Evolutionary conservation across 2,113 vertebrate genomes (phyloP), one percentile per base, ranked within the genome.

Genomic region (Saccopteryx bilineata): DNA sequence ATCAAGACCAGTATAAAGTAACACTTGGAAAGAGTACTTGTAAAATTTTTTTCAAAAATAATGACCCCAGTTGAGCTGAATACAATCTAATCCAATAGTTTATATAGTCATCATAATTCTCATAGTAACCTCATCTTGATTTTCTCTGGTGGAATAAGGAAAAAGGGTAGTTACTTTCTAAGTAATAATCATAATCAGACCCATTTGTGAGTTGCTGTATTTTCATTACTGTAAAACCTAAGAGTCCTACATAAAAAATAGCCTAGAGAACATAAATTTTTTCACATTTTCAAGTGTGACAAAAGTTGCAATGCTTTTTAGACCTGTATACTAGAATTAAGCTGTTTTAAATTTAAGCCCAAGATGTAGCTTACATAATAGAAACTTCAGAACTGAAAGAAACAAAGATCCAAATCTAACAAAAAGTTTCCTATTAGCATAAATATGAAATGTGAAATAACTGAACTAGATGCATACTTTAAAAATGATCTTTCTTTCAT

Each of bases 191-290:
- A 68, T 33, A 63, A 94, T 28, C 18, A 68, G 71, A 88, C 2
- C 19, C 54, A 81, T 74, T 39, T 79, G 50, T 23, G 26, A 15
- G 63, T 52, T 9, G 48, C 74, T 17, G 4, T 71, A 61, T 50
- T 94, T 92, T 96, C n/a, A 84, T 18, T 71, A 58, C 7, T 71
- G 26, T 63, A 23, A 94, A 91, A 68, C 23, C 7, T 18, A 84
- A 39, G 2, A 86, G n/a, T 18, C 46, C 52, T 74, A n/a, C 26
- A 50, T 48, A 48, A 23, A 75, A 71, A 93, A 61, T 21, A 48
- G 7, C 15, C 33, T 85, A 31, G 23, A 75, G 13, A 69, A 86
- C 7, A 54, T 39, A 78, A 89, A 65, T 13, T 74, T 81, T 50
- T 80, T 89, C 31, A 18, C 61, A 87, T 5, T 69, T 78, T 90